Conservation (phyloP, 92 coral and sea anemone species). For the Actinernus sp. region DNA sequence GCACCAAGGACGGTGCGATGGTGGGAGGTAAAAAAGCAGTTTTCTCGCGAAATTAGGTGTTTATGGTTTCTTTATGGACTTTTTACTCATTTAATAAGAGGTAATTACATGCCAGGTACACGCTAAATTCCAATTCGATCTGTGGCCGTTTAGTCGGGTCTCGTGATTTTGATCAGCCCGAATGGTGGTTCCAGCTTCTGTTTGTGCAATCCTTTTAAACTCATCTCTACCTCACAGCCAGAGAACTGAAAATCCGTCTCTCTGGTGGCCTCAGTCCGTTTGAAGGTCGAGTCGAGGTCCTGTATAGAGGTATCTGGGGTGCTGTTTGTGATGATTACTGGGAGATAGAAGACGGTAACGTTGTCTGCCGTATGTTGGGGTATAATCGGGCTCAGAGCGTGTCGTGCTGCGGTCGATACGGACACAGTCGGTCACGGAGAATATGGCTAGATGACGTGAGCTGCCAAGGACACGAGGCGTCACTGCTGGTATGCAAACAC, state of each 20-base stretch:
- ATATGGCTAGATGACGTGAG: slow-evolving; percentile 34
- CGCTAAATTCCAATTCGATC: too few species aligned
- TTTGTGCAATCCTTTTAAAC: too few species aligned
- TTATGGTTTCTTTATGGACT: too few species aligned
- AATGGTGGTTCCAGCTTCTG: too few species aligned
- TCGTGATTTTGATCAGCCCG: too few species aligned
- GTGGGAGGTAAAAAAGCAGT: too few species aligned
- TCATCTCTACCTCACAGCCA: too few species aligned
- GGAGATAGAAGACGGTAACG: slow-evolving; percentile 42
- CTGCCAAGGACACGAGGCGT: slow-evolving; percentile 24
- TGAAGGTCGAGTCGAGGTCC: slow-evolving; percentile 52
- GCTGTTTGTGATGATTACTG: slow-evolving; percentile 57
- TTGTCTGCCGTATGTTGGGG: slow-evolving; percentile 55
- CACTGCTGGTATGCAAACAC: slow-evolving; percentile 12
- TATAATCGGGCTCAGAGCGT: slow-evolving; percentile 31
- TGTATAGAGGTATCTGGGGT: slow-evolving; percentile 54
- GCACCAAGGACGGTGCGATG: too few species aligned
- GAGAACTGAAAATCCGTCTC: neutral
- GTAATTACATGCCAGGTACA: too few species aligned
- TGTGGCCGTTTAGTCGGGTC: too few species aligned
- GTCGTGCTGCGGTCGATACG: slow-evolving; percentile 23
- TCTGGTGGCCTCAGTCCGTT: slow-evolving; percentile 9
- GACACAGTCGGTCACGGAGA: slow-evolving; percentile 8
- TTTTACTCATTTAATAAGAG: too few species aligned
- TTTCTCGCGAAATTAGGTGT: too few species aligned